Conservation (phyloP, 2,113 vertebrate genomes). For the Tachycineta bicolor region DNA sequence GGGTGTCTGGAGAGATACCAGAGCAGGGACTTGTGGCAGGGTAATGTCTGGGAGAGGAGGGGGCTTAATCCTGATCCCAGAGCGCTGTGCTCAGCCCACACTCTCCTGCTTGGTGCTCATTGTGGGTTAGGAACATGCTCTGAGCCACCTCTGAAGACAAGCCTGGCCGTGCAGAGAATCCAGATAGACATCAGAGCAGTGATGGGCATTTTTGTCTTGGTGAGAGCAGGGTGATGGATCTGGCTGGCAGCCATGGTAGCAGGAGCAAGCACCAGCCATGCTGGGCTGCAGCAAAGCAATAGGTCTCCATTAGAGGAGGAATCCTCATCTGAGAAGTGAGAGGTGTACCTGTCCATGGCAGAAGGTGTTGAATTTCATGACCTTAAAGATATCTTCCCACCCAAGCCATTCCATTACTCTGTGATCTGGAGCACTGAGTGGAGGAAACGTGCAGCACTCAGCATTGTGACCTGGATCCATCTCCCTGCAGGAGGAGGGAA, state of each 20-base stretch:
- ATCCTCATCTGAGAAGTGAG: neutral
- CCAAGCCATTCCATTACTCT: neutral
- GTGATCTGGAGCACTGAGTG: neutral
- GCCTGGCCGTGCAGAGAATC: rapidly evolving
- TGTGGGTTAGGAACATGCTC: rapidly evolving
- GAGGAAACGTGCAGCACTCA: neutral
- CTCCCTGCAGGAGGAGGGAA: neutral
- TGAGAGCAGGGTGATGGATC: neutral
- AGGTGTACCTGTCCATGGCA: neutral
- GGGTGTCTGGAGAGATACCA: rapidly evolving
- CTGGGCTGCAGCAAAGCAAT: neutral
- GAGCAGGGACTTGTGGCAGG: neutral
- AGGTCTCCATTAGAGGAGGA: neutral
- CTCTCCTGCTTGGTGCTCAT: neutral
- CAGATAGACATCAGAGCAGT: rapidly evolving
- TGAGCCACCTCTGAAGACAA: neutral
- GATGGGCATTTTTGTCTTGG: neutral
- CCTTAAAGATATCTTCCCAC: neutral
- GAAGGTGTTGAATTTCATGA: neutral
- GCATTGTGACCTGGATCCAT: neutral
- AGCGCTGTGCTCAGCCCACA: neutral
- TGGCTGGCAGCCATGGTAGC: neutral
- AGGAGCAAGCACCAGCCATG: neutral
- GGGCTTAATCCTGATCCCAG: neutral
- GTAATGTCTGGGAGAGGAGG: neutral